These are phyloP conservation scores for Leptocoma aspasia DNA, from an alignment of 2,113 vertebrate genomes.

Conservation along the genomic window DNA sequence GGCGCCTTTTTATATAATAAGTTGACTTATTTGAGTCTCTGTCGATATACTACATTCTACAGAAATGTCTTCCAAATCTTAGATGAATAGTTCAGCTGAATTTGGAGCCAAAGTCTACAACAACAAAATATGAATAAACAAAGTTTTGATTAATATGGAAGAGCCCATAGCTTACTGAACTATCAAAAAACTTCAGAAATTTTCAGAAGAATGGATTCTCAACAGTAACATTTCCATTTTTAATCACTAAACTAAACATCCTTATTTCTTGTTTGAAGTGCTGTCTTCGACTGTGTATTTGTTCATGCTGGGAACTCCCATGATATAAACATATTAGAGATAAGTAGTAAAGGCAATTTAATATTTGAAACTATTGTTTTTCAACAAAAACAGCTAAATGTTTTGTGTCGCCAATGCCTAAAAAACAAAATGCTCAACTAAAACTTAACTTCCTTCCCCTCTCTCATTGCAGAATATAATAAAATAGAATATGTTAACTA, in stretches of 20 bases:
- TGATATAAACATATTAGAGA: background rate
- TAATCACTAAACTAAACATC: constrained; percentile 31
- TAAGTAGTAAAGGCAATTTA: background rate
- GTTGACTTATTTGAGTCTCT: background rate
- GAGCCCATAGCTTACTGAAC: background rate
- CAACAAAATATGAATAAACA: constrained; percentile 27
- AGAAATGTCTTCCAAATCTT: constrained; percentile 22
- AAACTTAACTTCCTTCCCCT: background rate
- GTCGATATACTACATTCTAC: background rate
- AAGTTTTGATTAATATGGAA: background rate
- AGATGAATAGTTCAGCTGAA: constrained; percentile 45
- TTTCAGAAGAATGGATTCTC: background rate
- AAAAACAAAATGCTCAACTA: background rate
- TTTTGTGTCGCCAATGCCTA: background rate
- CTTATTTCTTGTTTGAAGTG: constrained; percentile 26
- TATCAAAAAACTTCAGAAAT: constrained; percentile 3
- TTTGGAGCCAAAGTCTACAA: constrained; percentile 42
- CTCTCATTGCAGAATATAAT: background rate
- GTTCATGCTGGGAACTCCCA: background rate
- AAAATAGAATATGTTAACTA: background rate
- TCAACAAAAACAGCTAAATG: background rate
- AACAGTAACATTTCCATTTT: constrained; percentile 20
- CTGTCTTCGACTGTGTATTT: constrained; percentile 12
- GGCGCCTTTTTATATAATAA: background rate
- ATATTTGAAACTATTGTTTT: background rate